These are phyloP conservation scores for Drosophila sp. DNA, from an alignment of 1,140 invertebrate species.

Conservation along the genomic window DNA sequence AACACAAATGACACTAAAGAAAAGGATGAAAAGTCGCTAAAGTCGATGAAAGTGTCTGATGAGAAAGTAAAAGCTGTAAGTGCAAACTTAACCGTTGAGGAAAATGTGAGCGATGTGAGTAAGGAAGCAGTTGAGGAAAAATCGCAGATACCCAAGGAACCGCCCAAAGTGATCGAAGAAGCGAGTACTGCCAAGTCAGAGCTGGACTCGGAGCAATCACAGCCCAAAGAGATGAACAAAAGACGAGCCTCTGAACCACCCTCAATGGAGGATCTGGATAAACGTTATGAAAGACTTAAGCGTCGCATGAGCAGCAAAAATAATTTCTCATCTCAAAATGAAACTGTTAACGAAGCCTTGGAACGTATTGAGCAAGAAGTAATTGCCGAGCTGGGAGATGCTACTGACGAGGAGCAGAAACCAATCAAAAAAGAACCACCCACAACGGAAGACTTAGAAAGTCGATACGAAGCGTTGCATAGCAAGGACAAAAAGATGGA, in stretches of 20 bases:
- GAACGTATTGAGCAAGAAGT: slow-evolving; percentile 65
- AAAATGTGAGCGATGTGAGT: background rate
- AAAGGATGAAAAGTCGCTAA: slow-evolving; percentile 16
- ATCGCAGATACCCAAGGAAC: background rate
- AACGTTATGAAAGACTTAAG: slow-evolving; percentile 72
- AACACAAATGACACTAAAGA: background rate
- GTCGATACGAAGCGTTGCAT: slow-evolving; percentile 69
- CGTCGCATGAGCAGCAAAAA: slow-evolving; percentile 74
- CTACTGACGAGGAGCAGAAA: slow-evolving; percentile 9
- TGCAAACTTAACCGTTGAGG: slow-evolving; percentile 14
- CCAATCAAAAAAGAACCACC: slow-evolving; percentile 42
- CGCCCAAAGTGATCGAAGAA: background rate
- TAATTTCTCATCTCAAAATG: slow-evolving; percentile 37
- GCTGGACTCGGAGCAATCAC: background rate
- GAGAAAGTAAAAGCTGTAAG: slow-evolving; percentile 51
- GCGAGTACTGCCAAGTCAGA: slow-evolving; percentile 3
- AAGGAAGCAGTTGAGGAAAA: slow-evolving; percentile 1
- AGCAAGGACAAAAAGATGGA: slow-evolving; percentile 31
- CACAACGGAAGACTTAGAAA: slow-evolving; percentile 69
- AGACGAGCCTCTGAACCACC: slow-evolving; percentile 76
- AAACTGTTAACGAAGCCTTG: slow-evolving; percentile 58
- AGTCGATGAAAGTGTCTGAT: slow-evolving; percentile 47
- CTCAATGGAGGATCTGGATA: slow-evolving; percentile 78
- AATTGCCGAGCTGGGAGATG: slow-evolving; percentile 50
- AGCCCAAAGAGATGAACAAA: slow-evolving; percentile 33